These are phyloP conservation scores for Chorisops tibialis DNA, from an alignment of 2,888 invertebrate genomes.

Conservation along the genomic window DNA sequence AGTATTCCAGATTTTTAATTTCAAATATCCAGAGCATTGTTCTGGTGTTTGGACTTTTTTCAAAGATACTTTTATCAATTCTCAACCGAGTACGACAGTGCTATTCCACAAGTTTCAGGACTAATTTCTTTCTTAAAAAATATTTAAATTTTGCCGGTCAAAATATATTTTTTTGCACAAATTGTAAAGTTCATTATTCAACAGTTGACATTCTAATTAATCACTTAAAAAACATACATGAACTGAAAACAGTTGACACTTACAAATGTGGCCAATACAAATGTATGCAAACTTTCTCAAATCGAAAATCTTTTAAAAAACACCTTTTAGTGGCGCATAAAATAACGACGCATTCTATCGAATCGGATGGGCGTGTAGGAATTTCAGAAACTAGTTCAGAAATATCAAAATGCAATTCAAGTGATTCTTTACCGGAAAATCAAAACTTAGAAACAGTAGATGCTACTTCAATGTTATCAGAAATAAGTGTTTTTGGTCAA, in stretches of 20 bases:
- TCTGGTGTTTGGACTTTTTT: conserved; percentile 3
- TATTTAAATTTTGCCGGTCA: background rate
- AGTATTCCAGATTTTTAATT: conserved; percentile 15
- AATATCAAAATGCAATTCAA: too few species aligned
- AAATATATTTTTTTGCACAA: conserved; percentile 4
- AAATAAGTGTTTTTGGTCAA: too few species aligned
- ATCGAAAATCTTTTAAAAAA: conserved; percentile 1
- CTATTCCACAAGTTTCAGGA: background rate
- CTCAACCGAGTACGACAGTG: background rate
- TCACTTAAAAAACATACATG: conserved; percentile 1
- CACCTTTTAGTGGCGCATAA: background rate
- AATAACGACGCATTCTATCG: too few species aligned
- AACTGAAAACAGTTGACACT: background rate
- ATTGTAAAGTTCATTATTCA: background rate
- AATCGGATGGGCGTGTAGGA: too few species aligned
- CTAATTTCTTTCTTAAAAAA: conserved; percentile 6
- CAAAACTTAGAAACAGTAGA: too few species aligned
- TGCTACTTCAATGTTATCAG: too few species aligned
- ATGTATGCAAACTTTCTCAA: background rate
- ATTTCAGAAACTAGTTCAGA: too few species aligned
- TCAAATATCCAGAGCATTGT: conserved; percentile 12
- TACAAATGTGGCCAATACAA: background rate
- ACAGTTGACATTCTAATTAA: background rate
- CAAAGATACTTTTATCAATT: conserved; percentile 8
- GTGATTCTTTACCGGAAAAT: too few species aligned